Conservation (phyloP, 2,797 vertebrate genomes). For the Chelonia mydas region DNA sequence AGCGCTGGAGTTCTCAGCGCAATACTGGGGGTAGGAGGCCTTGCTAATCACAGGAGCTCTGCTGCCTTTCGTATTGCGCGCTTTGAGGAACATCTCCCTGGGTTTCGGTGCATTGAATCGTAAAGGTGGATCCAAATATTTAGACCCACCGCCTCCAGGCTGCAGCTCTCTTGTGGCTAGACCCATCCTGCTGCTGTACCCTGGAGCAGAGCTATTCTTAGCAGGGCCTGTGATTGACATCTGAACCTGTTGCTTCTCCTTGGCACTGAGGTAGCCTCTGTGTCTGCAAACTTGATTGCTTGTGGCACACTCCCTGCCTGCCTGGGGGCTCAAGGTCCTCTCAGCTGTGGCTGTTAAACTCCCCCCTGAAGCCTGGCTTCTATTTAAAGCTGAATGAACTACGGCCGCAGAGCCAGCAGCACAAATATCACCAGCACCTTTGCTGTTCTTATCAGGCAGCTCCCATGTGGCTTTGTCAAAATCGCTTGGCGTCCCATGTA, state of each 20-base stretch:
- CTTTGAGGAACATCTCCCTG: slow-evolving; percentile 40
- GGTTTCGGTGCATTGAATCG: neutral
- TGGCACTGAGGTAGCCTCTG: slow-evolving; percentile 79
- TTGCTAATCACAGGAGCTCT: slow-evolving; percentile 51
- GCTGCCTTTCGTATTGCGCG: slow-evolving; percentile 70
- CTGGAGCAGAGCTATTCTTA: slow-evolving; percentile 90
- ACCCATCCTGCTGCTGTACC: slow-evolving; percentile 80
- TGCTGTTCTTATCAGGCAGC: neutral
- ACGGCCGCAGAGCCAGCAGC: neutral
- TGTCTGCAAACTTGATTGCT: slow-evolving; percentile 73
- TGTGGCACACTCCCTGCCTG: slow-evolving; percentile 65
- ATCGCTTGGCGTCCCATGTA: neutral
- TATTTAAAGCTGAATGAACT: neutral
- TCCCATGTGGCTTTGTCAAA: neutral
- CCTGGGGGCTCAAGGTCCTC: slow-evolving; percentile 4
- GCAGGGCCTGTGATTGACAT: slow-evolving; percentile 85
- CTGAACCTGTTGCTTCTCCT: slow-evolving; percentile 88
- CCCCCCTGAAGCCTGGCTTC: neutral
- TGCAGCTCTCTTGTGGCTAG: slow-evolving; percentile 82
- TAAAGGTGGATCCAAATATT: slow-evolving; percentile 82
- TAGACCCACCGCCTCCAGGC: slow-evolving; percentile 82
- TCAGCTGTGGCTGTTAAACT: neutral
- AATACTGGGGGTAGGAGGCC: slow-evolving; percentile 62
- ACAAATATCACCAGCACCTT: neutral
- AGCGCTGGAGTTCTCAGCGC: slow-evolving; percentile 81